Conservation (phyloP, 37 sponge, comb jelly and placozoan genomes). For the Haliclona indistincta region DNA sequence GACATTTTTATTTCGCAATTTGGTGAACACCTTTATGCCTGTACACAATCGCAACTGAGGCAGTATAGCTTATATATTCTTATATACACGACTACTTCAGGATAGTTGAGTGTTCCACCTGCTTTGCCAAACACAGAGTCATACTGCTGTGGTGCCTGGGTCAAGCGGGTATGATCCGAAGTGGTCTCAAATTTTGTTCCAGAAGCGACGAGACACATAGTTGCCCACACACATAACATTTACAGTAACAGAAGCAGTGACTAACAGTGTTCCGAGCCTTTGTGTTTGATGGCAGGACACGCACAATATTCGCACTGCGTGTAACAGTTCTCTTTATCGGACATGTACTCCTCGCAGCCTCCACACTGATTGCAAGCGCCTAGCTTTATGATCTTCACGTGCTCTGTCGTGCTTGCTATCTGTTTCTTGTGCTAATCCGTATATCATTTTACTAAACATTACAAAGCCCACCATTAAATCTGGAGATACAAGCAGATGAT, state of each 20-base stretch:
- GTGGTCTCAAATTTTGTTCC: constrained; percentile 34
- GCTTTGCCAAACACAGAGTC: constrained; percentile 56
- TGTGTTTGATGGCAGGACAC: constrained; percentile 39
- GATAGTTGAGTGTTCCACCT: constrained; percentile 54
- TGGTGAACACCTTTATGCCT: constrained; percentile 55
- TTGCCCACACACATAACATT: no score
- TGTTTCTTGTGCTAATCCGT: no score
- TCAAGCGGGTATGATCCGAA: constrained; percentile 21
- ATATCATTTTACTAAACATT: no score
- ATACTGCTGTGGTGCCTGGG: constrained; percentile 24
- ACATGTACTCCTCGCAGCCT: constrained; percentile 48
- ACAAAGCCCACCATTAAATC: no score
- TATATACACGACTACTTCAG: constrained; percentile 46
- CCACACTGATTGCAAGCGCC: constrained; percentile 46
- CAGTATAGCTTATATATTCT: constrained; percentile 25
- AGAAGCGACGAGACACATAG: constrained; percentile 53
- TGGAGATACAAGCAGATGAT: no score
- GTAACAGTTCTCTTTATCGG: constrained; percentile 36
- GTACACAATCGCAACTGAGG: constrained; percentile 60
- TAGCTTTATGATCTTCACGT: constrained; percentile 47
- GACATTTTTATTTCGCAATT: constrained; percentile 54
- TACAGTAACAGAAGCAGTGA: not conserved
- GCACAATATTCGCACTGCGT: constrained; percentile 59
- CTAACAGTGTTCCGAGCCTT: constrained; percentile 39
- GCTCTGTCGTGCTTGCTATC: constrained; percentile 46